phyloP scores from a whole-genome alignment of 2,888 invertebrate species.

The Patella depressa region DNA sequence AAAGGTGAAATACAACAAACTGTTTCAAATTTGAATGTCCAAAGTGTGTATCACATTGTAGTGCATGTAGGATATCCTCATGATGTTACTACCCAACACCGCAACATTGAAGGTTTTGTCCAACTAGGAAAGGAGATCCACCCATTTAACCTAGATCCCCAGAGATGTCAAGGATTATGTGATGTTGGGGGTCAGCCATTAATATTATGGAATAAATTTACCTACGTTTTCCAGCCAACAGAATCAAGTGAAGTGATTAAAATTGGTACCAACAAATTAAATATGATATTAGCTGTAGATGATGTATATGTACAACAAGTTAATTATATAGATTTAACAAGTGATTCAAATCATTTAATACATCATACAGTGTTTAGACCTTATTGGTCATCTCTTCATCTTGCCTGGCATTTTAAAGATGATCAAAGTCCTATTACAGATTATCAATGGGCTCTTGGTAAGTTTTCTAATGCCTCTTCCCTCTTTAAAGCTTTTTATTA shows the following conservation, averaged over 20 bases:
- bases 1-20: neutral
- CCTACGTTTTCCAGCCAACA: neutral
- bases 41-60: constrained; percentile 15
- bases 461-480: neutral
- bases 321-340: constrained; percentile 17
- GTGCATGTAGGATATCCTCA: constrained; percentile 27
- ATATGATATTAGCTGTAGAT: constrained; percentile 22
- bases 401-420: constrained; percentile 32
- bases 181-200: constrained; percentile 20
- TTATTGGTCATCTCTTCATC: constrained; percentile 31
- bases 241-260: neutral
- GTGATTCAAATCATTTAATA: neutral
- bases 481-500: too few species aligned
- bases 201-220: constrained; percentile 30
- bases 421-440: constrained; percentile 24
- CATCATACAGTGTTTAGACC: constrained; percentile 26
- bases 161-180: constrained; percentile 27
- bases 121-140: constrained; percentile 28
- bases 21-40: neutral
- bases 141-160: constrained; percentile 29
- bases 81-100: constrained; percentile 15
- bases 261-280: neutral
- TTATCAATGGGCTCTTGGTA: constrained; percentile 33
- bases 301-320: constrained; percentile 12
- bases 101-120: constrained; percentile 28